These are phyloP conservation scores for Hemiprocne comata DNA, from an alignment of 2,113 vertebrate species.

Conservation along the genomic window DNA sequence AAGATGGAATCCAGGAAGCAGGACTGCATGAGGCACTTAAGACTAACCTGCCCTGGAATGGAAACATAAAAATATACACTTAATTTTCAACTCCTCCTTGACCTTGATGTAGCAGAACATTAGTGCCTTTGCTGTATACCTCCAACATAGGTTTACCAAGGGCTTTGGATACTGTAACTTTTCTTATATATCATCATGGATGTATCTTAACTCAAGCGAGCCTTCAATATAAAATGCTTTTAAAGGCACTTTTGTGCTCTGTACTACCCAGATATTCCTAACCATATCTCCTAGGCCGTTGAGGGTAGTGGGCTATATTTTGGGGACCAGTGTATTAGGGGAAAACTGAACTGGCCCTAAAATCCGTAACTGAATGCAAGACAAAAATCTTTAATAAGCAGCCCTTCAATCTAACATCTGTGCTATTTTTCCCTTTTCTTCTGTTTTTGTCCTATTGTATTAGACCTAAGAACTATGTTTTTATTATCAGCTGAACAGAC, in stretches of 20 bases:
- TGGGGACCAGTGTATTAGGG: accelerated
- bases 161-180: not conserved
- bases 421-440: not conserved
- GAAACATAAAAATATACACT: not conserved
- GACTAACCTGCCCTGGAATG: not conserved
- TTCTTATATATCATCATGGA: not conserved
- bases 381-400: not conserved
- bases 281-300: not conserved
- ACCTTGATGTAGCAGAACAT: not conserved
- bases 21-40: not conserved
- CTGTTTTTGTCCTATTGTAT: not conserved
- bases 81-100: not conserved
- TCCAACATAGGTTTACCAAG: not conserved
- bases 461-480: not conserved
- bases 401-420: not conserved
- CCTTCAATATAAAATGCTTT: not conserved
- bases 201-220: not conserved
- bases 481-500: not conserved
- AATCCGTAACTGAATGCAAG: not conserved
- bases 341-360: not conserved
- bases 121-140: not conserved
- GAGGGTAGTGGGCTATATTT: not conserved
- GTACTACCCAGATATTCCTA: not conserved
- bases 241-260: not conserved
- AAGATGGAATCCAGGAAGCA: not conserved